Percentiles rank a stretch among this genome's conserved stretches.
phyloP scores from a whole-genome alignment of 2,113 vertebrate species.

The Chamaea fasciata region DNA sequence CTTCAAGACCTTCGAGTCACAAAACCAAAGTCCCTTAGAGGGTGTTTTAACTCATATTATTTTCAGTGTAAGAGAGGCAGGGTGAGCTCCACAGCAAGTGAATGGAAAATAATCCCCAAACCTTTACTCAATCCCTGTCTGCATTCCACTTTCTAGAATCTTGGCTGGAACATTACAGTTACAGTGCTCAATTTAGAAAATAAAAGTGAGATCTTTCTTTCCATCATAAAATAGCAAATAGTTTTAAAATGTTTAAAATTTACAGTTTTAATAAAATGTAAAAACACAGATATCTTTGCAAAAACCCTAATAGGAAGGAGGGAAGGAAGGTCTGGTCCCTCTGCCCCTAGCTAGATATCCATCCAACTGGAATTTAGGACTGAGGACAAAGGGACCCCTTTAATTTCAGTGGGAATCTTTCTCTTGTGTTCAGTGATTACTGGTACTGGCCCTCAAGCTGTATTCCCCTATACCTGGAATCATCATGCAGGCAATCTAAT shows the following conservation, averaged over 20 bases:
- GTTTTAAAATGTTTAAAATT: neutral
- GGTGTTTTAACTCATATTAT: neutral
- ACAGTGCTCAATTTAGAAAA: neutral
- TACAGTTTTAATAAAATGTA: neutral
- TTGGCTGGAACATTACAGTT: neutral
- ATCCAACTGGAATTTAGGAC: neutral
- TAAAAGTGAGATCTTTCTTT: neutral
- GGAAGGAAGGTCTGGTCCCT: neutral
- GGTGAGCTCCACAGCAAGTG: neutral
- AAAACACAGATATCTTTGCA: neutral
- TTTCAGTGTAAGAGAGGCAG: neutral
- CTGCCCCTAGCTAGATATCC: neutral
- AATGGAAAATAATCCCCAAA: neutral
- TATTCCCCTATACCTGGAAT: neutral
- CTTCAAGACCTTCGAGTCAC: neutral
- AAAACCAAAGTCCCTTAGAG: neutral
- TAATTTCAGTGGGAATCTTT: neutral
- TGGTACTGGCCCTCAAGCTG: neutral
- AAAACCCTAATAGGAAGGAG: neutral
- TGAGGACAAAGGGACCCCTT: rapidly evolving
- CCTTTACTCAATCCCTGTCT: neutral
- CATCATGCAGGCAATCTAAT: neutral
- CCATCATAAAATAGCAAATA: neutral
- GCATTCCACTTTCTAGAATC: neutral
- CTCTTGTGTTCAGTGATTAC: neutral